Evolutionary conservation across 2,888 invertebrate genomes (phyloP).

Genomic region (Heteromurus nitidus): DNA sequence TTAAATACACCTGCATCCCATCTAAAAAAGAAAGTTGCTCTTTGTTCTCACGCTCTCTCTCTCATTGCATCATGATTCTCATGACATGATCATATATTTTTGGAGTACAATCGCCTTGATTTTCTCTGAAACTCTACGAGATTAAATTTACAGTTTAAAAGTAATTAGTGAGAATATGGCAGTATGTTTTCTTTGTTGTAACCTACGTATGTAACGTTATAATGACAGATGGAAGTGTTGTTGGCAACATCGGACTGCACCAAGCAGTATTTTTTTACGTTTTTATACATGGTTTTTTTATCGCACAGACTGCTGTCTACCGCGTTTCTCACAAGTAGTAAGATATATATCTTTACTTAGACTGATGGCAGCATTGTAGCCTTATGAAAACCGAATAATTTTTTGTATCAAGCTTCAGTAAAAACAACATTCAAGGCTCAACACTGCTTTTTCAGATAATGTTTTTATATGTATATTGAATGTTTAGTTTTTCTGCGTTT

Average conservation of each 20-base stretch:
- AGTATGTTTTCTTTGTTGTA: constrained; percentile 32
- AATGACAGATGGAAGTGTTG: constrained; percentile 34
- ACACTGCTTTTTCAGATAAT: constrained; percentile 1
- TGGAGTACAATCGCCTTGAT: constrained; percentile 5
- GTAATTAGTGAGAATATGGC: constrained; percentile 34
- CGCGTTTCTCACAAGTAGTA: constrained; percentile 10
- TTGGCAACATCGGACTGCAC: constrained; percentile 30
- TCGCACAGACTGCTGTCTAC: neutral
- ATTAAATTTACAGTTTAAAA: constrained; percentile 28
- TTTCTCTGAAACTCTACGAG: constrained; percentile 11
- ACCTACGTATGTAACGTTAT: constrained; percentile 19
- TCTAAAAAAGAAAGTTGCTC: neutral
- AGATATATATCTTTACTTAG: constrained; percentile 3
- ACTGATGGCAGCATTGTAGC: constrained; percentile 33
- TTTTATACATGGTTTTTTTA: neutral
- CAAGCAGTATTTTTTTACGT: constrained; percentile 19
- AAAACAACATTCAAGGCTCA: constrained; percentile 36
- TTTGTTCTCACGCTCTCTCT: no score
- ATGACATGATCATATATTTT: constrained; percentile 8
- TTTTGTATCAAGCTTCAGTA: neutral
- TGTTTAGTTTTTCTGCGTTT: neutral
- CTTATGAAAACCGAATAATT: constrained; percentile 21
- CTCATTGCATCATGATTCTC: neutral
- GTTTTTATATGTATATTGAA: neutral
- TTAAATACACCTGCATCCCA: neutral